phyloP scores from a whole-genome alignment of 2,888 invertebrate species.

The Cephonodes hylas region DNA sequence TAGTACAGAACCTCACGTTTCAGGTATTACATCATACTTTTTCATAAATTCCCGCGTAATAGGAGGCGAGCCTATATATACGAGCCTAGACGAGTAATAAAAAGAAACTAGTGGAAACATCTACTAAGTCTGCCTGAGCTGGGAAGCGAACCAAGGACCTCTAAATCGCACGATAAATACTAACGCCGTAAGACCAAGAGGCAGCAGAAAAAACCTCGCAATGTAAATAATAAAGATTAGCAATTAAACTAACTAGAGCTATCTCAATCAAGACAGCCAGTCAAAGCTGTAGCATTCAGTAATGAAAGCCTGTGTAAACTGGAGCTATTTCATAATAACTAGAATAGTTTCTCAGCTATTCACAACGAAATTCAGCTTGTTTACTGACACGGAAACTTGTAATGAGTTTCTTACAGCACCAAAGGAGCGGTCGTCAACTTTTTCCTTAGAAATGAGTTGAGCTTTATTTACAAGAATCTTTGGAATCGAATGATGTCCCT shows the following conservation, averaged over 20 bases:
- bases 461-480: constrained; percentile 1
- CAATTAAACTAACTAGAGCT: background rate
- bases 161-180: too few relatives aligned
- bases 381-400: constrained; percentile 36
- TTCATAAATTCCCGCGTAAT: too few relatives aligned
- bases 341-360: background rate
- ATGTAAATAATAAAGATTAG: background rate
- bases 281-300: background rate
- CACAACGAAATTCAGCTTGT: constrained; percentile 26
- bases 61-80: too few relatives aligned
- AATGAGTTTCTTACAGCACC: constrained; percentile 42
- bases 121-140: too few relatives aligned
- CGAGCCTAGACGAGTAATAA: too few relatives aligned
- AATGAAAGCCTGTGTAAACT: constrained; percentile 6
- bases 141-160: too few relatives aligned
- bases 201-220: too few relatives aligned
- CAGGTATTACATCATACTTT: too few relatives aligned
- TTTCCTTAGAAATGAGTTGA: background rate
- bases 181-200: too few relatives aligned
- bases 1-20: too few relatives aligned
- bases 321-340: constrained; percentile 1
- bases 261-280: background rate
- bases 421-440: constrained; percentile 4
- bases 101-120: too few relatives aligned
- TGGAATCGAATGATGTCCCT: background rate